phyloP scores from a whole-genome alignment of 2,888 invertebrate genomes.

The Apotomis betuletana region DNA sequence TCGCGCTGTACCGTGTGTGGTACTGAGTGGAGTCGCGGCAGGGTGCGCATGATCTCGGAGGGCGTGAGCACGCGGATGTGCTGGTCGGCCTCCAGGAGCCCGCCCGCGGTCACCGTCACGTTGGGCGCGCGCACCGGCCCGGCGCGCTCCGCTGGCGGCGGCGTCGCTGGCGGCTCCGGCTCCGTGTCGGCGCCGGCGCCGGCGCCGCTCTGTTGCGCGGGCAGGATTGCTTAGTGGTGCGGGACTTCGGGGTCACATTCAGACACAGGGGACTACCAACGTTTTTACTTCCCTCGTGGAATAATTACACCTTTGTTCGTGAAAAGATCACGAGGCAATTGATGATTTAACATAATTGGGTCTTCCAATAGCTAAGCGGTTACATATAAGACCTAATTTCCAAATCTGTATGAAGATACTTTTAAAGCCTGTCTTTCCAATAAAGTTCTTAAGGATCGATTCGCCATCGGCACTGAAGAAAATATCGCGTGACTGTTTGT shows the following conservation, averaged over 20 bases:
- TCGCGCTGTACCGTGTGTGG: slow-evolving; percentile 70
- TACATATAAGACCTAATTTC: no score
- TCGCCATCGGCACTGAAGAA: no score
- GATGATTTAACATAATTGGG: no score
- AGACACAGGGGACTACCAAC: neutral
- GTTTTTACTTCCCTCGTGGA: neutral
- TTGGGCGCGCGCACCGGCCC: slow-evolving; percentile 85
- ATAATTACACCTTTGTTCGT: neutral
- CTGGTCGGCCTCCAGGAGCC: slow-evolving; percentile 86
- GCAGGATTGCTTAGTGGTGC: slow-evolving; percentile 60
- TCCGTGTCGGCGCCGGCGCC: slow-evolving; percentile 50
- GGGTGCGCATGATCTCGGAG: slow-evolving; percentile 95
- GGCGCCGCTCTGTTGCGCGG: slow-evolving; percentile 65
- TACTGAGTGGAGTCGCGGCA: slow-evolving; percentile 88
- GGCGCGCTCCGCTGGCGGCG: slow-evolving; percentile 65
- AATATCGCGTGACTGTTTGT: no score
- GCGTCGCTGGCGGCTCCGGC: slow-evolving; percentile 60
- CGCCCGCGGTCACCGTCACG: slow-evolving; percentile 86
- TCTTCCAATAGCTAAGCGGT: no score
- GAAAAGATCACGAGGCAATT: no score
- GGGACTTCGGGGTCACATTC: neutral
- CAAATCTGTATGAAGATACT: no score
- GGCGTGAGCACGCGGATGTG: slow-evolving; percentile 95
- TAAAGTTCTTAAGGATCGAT: no score
- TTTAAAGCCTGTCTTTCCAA: no score